These are phyloP conservation scores for Chlorocebus sabaeus DNA, from an alignment of 2,113 vertebrate species.

Conservation along the genomic window DNA sequence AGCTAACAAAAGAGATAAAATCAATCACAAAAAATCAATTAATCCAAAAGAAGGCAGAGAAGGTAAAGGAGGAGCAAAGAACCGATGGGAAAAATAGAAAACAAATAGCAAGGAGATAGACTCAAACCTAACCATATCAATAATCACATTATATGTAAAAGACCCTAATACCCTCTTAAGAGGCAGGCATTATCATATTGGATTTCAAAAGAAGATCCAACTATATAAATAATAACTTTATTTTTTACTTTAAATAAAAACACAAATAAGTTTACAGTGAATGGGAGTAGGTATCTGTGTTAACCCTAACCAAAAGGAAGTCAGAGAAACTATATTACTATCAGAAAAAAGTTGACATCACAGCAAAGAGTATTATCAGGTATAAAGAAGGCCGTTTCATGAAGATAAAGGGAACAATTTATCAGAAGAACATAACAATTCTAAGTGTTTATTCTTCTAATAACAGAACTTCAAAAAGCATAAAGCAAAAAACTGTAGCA, in stretches of 20 bases:
- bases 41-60: neutral
- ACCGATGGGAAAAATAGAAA: neutral
- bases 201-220: neutral
- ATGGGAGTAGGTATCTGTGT: neutral
- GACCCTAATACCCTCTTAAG: neutral
- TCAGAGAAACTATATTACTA: neutral
- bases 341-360: neutral
- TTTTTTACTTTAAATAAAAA: neutral
- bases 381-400: neutral
- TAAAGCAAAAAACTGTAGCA: neutral
- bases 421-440: neutral
- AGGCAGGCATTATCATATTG: neutral
- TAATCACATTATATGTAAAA: slow-evolving; percentile 7
- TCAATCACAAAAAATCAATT: neutral
- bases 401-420: neutral
- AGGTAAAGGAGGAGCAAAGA: neutral
- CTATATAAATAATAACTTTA: neutral
- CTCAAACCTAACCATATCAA: neutral
- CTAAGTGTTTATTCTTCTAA: neutral
- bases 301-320: neutral
- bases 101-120: neutral
- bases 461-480: neutral
- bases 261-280: neutral
- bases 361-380: neutral
- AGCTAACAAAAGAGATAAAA: neutral